Evolutionary conservation across 2,113 vertebrate species (phyloP), one percentile per base, ranked within the genome.

Genomic region (Alexandromys fortis): DNA sequence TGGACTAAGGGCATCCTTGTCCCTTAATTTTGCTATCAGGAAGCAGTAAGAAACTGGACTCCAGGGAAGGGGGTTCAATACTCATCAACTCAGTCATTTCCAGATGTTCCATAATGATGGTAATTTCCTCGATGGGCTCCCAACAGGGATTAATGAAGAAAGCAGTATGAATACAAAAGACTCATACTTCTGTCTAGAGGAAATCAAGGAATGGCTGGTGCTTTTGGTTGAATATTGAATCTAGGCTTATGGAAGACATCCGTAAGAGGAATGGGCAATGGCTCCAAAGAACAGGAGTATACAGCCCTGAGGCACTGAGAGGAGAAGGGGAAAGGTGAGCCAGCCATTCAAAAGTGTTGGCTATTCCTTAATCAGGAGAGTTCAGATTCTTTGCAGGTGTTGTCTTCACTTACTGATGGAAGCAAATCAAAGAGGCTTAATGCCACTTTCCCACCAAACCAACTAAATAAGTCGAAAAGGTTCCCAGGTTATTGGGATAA

Each of bases 321-420:
- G 4, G 16, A n/a, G 22, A 42, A 0, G 0, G 6, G 2, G 0
- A 10, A 13, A 1, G 17, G 24, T n/a, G 0, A 1, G 47, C 55
- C 7, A 9, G 26, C 24, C 12, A 55, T 30, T 13, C 19, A 22
- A 1, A 90, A 2, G 79, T 33, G 17, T 14, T 21, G 1, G 58
- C 52, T 81, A 26, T 63, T 86, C 35, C 16, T 38, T 65, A 17
- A 0, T 49, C 42, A 33, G 45, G 7, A 42, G 1, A 52, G 30
- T 28, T 78, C 19, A 14, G 11, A 81, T 90, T 52, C 38, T 70
- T 83, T 58, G 13, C 13, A 94, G 49, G 28, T 19, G 47, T 61
- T 26, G 9, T 65, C 73, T 22, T 17, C 33, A 19, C 55, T 81
- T 49, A 92, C 2, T 73, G 10, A 78, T 70, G 28, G 9, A 78